Conservation (phyloP, 2,113 vertebrate species). For the Archilochus colubris region DNA sequence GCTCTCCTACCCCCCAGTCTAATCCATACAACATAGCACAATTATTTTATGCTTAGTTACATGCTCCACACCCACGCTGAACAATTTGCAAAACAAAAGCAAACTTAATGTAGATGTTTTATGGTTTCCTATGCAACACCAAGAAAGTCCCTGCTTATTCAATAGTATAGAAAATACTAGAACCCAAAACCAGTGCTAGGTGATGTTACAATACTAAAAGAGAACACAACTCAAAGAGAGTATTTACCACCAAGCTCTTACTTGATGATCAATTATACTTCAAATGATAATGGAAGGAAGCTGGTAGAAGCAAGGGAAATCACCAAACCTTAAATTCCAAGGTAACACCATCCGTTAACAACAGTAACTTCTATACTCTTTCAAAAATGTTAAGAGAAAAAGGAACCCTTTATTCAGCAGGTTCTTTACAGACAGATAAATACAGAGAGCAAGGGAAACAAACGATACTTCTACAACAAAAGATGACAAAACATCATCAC, state of each 20-base stretch:
- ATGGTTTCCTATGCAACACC: background rate
- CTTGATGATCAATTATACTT: background rate
- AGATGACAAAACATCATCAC: background rate
- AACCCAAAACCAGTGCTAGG: background rate
- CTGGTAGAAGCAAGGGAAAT: background rate
- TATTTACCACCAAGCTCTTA: background rate
- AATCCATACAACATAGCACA: background rate
- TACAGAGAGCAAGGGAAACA: background rate
- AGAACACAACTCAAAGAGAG: background rate
- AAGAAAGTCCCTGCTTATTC: background rate
- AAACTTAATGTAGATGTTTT: background rate
- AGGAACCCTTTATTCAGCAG: background rate
- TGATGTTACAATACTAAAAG: background rate
- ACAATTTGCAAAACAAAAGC: background rate
- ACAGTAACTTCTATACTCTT: background rate
- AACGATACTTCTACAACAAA: background rate
- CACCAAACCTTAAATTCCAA: background rate
- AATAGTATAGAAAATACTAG: background rate
- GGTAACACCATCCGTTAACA: background rate
- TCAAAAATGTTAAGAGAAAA: background rate
- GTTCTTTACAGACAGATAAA: background rate
- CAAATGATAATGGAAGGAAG: background rate
- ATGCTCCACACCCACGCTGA: background rate
- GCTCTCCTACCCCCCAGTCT: fast-evolving
- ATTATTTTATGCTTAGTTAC: background rate